Base-by-base conservation (phyloP, 2,113 vertebrate genomes). In the Chloroceryle aenea region DNA sequence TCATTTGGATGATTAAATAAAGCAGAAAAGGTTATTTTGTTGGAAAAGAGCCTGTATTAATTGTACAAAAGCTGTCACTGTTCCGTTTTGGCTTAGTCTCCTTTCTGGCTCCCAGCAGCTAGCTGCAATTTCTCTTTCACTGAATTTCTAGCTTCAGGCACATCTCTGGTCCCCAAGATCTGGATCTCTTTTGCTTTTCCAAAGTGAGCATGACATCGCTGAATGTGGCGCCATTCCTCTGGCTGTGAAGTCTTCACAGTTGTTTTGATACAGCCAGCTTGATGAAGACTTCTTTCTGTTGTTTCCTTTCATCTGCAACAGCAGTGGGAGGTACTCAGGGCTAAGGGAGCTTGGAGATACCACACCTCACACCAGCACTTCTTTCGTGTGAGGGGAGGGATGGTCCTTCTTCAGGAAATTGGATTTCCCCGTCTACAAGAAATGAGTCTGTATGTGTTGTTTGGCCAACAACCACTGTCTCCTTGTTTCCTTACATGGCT, bases 41-140 rank as follows among this genome's bases (percentile, higher is more conserved):
- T 96, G 96, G 93, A 94, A 94, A 86, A 68, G 88, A 89, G 85
- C 92, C 96, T 81, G 43, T 91, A 87, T 93, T 78, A 95, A 90
- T 93, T 81, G 30, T 80, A 92, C 84, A 85, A 96, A 96, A 96
- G 95, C 92, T 96, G 95, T 88, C 90, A 92, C 76, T 93, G 95
- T 96, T 96, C 93, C 3, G 11, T 81, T 96, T 86, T 97, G 95
- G 96, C 96, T 96, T 78, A 47, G 11, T 53, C 27, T 90, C 43
- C 27, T 88, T 52, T 86, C 64, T 84, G 68, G 38, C 79, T 94
- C 42, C 27, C 25, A 29, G 75, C 5, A 74, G 47, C 29, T 86
- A 71, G 30, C 88, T 88, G 61, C 73, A 52, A 0, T 88, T 89
- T 77, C 30, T 56, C 59, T 88, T 74, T 67, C 72, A 83, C 53